Evolutionary conservation across 2,113 vertebrate genomes (phyloP).

Genomic region (Eretmochelys imbricata): DNA sequence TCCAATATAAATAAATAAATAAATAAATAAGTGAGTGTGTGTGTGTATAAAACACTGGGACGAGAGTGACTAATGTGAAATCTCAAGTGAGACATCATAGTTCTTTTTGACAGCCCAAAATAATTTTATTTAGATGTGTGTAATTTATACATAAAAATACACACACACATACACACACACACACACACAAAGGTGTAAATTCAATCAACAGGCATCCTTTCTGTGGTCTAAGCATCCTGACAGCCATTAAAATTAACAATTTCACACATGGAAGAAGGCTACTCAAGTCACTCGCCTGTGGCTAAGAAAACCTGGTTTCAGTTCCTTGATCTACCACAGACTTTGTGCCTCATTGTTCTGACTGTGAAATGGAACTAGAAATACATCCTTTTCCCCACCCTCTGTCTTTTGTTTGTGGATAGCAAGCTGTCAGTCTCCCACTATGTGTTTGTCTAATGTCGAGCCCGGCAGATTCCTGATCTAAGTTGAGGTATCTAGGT

Average conservation of each 20-base stretch:
- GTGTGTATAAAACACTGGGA: slow-evolving; percentile 47
- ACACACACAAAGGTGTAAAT: slow-evolving; percentile 51
- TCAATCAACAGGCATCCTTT: slow-evolving; percentile 71
- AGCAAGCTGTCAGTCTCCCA: neutral
- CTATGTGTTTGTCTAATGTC: neutral
- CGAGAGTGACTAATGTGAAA: slow-evolving; percentile 34
- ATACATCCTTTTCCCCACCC: rapidly evolving
- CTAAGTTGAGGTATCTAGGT: neutral
- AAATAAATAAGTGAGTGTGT: neutral
- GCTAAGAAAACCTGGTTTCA: slow-evolving; percentile 38
- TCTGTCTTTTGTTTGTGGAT: neutral
- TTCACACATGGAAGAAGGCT: slow-evolving; percentile 53
- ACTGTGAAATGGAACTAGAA: neutral
- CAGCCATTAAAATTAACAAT: slow-evolving; percentile 71
- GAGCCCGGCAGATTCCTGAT: neutral
- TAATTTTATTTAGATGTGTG: slow-evolving; percentile 44
- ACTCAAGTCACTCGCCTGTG: slow-evolving; percentile 54
- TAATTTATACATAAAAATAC: slow-evolving; percentile 41
- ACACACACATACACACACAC: neutral
- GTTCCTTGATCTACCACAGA: slow-evolving; percentile 55
- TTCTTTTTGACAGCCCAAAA: slow-evolving; percentile 70
- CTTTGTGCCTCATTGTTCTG: neutral
- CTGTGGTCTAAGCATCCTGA: slow-evolving; percentile 67
- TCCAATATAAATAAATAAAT: slow-evolving; percentile 32
- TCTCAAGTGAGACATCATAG: slow-evolving; percentile 58